These are phyloP conservation scores for Lerema accius DNA, from an alignment of 1,140 invertebrate species.

Conservation along the genomic window DNA sequence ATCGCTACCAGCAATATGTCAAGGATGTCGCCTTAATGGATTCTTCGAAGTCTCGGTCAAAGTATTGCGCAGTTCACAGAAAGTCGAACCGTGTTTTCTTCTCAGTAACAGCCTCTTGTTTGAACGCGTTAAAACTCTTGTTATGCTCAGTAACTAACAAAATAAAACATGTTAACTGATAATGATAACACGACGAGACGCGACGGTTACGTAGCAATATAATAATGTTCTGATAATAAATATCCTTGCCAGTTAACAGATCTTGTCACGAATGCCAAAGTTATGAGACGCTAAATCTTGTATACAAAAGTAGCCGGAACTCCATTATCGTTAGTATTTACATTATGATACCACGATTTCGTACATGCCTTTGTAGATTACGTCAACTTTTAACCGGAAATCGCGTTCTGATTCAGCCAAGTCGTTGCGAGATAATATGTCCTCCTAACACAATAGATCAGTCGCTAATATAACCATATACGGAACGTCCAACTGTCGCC, in stretches of 20 bases:
- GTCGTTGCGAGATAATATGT: not conserved
- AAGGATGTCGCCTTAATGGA: constrained; percentile 64
- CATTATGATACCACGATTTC: constrained; percentile 26
- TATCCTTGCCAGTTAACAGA: constrained; percentile 22
- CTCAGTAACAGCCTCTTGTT: not conserved
- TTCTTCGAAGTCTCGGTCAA: constrained; percentile 56
- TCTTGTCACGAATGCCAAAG: constrained; percentile 30
- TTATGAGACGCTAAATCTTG: constrained; percentile 27
- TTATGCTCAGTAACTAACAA: constrained; percentile 4
- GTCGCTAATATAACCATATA: not conserved
- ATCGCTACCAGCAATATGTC: constrained; percentile 47
- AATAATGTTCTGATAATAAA: constrained; percentile 13
- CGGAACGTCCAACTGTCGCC: not conserved
- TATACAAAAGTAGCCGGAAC: constrained; percentile 29
- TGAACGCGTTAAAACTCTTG: constrained; percentile 9
- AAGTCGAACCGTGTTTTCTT: constrained; percentile 48
- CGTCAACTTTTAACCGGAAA: constrained; percentile 23
- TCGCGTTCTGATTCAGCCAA: not conserved
- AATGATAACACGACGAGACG: not conserved
- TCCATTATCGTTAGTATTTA: constrained; percentile 27
- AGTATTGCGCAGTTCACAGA: constrained; percentile 63
- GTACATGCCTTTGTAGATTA: constrained; percentile 14
- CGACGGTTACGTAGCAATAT: not conserved
- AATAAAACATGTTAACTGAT: constrained; percentile 14
- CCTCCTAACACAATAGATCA: not conserved